Evolutionary conservation across 2,888 invertebrate genomes (phyloP), one percentile per base, ranked within the genome.

Genomic region (Coelopa pilipes): DNA sequence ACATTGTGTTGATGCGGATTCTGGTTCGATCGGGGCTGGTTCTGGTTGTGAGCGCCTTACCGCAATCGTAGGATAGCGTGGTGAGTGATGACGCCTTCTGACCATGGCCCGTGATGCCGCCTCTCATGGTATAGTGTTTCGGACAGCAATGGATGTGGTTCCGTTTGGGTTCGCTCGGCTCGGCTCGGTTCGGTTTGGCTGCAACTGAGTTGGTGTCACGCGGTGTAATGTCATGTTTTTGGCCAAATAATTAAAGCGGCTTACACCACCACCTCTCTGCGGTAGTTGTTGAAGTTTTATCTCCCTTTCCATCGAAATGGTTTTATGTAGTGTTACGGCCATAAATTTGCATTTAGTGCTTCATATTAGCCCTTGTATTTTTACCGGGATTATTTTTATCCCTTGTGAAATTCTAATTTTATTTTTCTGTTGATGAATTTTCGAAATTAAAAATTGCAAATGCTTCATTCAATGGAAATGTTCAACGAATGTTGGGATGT

Each of bases 51-150:
- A 17, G 50, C 50, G 19, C 19, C 17, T 49, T 24, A 74, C 77
- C 77, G 70, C 76, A 77, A 73, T 73, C 71, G 74, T 74, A 77
- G 74, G 74, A 75, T 65, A 73, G 53, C 60, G 75, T 72, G 77
- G 74, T 74, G 75, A 77, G 55, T 75, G 75, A 75, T 72, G 70
- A 59, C 63, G 74, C 34, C 34, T 34, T 34, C 34, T 7, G 34
- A 34, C 34, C 34, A 70, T 73, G 76, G 70, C 72, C 70, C 34
- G 72, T 50, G 49, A 69, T 70, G 47, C 47, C 71, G 53, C 63
- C 24, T 19, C 10, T 1, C 24, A 46, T 34, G 15, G 50, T 19
- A 47, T 24, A 46, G 45, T 24, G 62, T 55, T 71, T 53, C 46
- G 57, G 63, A 71, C 71, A 71, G 21, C 63, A 71, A 71, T 71